A percentile compares a stretch with the other conserved stretches of the same genome.
These are phyloP conservation scores for Uropsilus gracilis DNA, from an alignment of 2,113 vertebrate species.

Conservation along the genomic window DNA sequence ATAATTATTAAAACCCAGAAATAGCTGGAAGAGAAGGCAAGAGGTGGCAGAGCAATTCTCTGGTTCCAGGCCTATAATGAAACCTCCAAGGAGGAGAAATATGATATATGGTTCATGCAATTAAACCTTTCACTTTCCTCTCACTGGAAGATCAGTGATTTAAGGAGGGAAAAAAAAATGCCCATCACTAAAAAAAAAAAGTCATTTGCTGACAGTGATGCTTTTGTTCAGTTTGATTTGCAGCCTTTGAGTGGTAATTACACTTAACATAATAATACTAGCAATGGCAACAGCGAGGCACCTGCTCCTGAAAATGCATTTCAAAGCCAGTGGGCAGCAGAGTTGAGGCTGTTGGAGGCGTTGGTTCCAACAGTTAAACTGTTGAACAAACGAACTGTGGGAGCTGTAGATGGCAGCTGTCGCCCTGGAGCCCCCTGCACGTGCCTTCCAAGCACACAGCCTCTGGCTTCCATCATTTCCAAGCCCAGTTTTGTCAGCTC, in stretches of 20 bases:
- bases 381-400: neutral
- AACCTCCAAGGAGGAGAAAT: conserved; percentile 81
- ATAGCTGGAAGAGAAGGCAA: conserved; percentile 85
- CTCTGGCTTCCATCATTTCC: conserved; percentile 27
- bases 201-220: neutral
- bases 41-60: conserved; percentile 80
- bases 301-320: neutral
- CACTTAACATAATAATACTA: conserved; percentile 15
- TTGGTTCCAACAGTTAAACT: neutral
- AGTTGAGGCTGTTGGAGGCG: neutral
- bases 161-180: conserved; percentile 62
- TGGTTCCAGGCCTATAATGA: conserved; percentile 84
- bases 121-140: conserved; percentile 73
- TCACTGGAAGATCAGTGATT: conserved; percentile 78
- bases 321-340: neutral
- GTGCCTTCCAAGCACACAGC: neutral
- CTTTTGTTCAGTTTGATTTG: conserved; percentile 26
- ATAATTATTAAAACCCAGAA: conserved; percentile 90
- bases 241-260: conserved; percentile 18
- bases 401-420: neutral
- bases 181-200: conserved; percentile 68
- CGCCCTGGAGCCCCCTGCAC: neutral
- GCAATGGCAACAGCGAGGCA: neutral
- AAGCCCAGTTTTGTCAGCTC: conserved; percentile 49
- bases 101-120: conserved; percentile 74